Conservation (phyloP, 2,797 vertebrate species). For the Agapornis canus region DNA sequence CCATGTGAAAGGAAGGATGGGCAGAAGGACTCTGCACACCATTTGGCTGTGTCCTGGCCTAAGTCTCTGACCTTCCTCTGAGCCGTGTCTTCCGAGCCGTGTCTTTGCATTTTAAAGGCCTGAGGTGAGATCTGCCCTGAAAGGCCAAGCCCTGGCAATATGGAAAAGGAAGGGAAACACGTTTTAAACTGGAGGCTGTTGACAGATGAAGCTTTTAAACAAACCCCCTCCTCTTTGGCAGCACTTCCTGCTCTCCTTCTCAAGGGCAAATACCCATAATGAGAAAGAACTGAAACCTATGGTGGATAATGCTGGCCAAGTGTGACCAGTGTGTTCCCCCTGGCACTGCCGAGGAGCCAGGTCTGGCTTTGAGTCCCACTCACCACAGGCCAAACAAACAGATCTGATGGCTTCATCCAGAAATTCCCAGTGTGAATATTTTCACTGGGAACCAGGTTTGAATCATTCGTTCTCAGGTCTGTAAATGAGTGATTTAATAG, state of each 20-base stretch:
- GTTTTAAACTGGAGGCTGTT: neutral
- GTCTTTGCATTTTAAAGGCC: neutral
- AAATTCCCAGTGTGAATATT: neutral
- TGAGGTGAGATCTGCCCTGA: neutral
- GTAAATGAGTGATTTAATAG: neutral
- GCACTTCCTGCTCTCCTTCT: neutral
- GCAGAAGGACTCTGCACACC: neutral
- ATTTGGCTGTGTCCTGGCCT: neutral
- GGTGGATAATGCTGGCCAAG: neutral
- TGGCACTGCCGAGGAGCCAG: neutral
- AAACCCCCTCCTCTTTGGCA: neutral
- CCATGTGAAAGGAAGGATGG: neutral
- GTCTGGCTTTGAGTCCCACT: neutral
- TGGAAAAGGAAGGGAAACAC: neutral
- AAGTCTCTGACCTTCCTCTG: neutral
- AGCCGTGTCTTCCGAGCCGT: neutral
- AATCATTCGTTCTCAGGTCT: neutral
- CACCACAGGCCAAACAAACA: neutral
- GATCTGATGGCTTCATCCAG: neutral
- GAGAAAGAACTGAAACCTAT: neutral
- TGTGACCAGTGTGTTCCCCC: neutral
- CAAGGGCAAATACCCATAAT: neutral
- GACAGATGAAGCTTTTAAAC: neutral
- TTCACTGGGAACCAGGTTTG: neutral
- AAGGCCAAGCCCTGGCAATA: neutral